Conservation (phyloP, 2,888 invertebrate genomes). For the Drosophila nr. fundita region DNA sequence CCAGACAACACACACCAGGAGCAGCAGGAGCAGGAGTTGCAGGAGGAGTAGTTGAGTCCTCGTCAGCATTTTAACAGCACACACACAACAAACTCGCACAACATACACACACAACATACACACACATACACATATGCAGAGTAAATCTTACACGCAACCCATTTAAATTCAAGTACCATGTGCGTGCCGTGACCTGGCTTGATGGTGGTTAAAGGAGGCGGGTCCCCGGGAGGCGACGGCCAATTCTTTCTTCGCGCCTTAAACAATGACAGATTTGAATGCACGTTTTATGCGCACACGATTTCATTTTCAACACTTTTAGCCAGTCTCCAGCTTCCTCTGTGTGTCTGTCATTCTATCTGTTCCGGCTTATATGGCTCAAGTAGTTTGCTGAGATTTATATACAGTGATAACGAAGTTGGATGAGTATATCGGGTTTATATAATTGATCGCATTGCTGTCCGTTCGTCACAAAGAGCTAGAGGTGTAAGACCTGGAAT, state of each 20-base stretch:
- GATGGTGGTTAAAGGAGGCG: neutral
- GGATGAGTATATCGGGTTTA: neutral
- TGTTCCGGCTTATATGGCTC: neutral
- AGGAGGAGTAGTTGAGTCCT: slow-evolving; percentile 25
- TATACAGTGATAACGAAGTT: neutral
- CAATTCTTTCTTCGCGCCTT: slow-evolving; percentile 52
- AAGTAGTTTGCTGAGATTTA: slow-evolving; percentile 2
- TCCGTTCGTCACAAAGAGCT: neutral
- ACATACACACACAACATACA: slow-evolving; percentile 15
- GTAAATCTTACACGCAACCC: slow-evolving; percentile 23
- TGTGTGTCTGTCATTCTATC: neutral
- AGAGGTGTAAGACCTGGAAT: neutral
- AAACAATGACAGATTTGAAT: slow-evolving; percentile 65
- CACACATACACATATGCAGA: neutral
- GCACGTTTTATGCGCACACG: slow-evolving; percentile 60
- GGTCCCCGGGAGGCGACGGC: slow-evolving; percentile 1
- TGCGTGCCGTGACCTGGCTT: slow-evolving; percentile 4
- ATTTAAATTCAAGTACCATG: slow-evolving; percentile 22
- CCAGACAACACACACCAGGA: slow-evolving; percentile 6
- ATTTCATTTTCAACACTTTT: slow-evolving; percentile 62
- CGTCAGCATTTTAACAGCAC: slow-evolving; percentile 54
- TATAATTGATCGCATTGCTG: too few species aligned
- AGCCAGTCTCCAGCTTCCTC: neutral
- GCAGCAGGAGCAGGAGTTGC: slow-evolving; percentile 1
- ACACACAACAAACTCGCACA: too few species aligned